A percentile compares a stretch with the other conserved stretches of the same genome.
These are phyloP conservation scores for Plotosus lineatus DNA, from an alignment of 2,113 vertebrate species.

Conservation along the genomic window DNA sequence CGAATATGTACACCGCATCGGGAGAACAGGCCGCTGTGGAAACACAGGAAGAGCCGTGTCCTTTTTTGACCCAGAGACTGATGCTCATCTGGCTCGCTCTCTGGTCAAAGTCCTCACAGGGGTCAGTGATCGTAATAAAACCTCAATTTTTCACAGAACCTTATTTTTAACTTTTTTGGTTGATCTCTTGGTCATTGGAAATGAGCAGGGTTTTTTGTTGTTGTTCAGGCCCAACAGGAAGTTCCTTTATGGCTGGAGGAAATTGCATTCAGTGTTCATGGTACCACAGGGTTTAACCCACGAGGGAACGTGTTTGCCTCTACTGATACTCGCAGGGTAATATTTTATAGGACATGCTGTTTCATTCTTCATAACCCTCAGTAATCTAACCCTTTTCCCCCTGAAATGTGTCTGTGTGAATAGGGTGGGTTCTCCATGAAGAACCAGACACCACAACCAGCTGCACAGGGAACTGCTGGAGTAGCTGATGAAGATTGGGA, in stretches of 20 bases:
- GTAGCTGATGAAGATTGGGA: constrained; percentile 68
- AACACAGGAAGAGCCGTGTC: constrained; percentile 85
- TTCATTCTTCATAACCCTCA: background rate
- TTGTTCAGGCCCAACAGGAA: constrained; percentile 85
- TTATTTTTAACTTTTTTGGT: background rate
- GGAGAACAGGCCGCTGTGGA: constrained; percentile 92
- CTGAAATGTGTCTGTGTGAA: background rate
- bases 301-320: constrained; percentile 66
- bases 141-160: background rate
- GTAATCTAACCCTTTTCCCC: background rate
- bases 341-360: background rate
- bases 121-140: constrained; percentile 69
- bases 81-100: constrained; percentile 75
- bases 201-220: background rate
- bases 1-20: constrained; percentile 94
- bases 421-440: constrained; percentile 45
- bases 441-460: background rate
- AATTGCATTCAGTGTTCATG: constrained; percentile 68
- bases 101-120: constrained; percentile 85
- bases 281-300: constrained; percentile 55
- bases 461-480: background rate
- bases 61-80: constrained; percentile 80
- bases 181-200: background rate
- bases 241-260: constrained; percentile 90
- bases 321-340: constrained; percentile 78